phyloP scores from a whole-genome alignment of 64 coral and sea anemone genomes.

The Acropora tenuis region DNA sequence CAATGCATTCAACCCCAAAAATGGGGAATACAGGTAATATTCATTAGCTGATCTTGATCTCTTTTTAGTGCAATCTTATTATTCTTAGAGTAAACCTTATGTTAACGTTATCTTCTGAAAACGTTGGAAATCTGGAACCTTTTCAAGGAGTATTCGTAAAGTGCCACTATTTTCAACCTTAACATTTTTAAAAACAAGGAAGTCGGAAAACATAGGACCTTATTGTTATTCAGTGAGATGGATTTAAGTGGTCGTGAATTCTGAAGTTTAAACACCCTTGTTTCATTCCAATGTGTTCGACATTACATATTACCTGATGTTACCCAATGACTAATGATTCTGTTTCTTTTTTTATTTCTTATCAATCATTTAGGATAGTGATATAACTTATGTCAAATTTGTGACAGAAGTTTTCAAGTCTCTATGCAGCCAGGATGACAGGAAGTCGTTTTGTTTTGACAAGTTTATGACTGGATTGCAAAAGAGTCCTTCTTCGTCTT shows the following conservation, averaged over 20 bases:
- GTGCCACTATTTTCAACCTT: no score
- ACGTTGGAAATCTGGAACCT: no score
- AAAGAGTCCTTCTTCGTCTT: not conserved
- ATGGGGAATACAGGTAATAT: conserved; percentile 16
- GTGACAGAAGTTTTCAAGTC: conserved; percentile 13
- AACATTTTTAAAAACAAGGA: no score
- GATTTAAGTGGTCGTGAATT: no score
- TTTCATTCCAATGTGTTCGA: no score
- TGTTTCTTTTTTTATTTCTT: not conserved
- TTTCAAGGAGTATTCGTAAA: no score
- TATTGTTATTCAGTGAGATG: no score
- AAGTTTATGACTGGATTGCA: conserved; percentile 14
- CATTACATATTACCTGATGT: not conserved
- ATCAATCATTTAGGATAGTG: not conserved
- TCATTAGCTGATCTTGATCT: not conserved
- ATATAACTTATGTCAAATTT: not conserved
- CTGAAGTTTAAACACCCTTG: no score
- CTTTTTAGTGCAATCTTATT: no score
- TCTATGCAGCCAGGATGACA: conserved; percentile 1
- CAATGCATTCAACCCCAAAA: not conserved
- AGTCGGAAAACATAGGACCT: no score
- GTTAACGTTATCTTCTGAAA: no score
- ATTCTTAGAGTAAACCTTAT: no score
- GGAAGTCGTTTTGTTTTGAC: not conserved
- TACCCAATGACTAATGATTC: not conserved